These are phyloP conservation scores for Megathymus violae DNA, from an alignment of 1,140 invertebrate species.

Conservation along the genomic window DNA sequence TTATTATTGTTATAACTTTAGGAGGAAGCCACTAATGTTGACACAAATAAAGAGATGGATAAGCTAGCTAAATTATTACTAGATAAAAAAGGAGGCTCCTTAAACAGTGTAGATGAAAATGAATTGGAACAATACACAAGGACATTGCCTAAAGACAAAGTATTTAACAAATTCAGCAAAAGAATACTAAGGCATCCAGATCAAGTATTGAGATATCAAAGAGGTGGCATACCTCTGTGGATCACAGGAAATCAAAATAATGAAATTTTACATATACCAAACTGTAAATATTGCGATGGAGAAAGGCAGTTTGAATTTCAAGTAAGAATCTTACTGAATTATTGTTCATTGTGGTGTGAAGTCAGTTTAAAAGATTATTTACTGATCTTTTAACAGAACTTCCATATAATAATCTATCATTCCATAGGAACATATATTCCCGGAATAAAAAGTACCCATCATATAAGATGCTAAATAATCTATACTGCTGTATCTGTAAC, in stretches of 20 bases:
- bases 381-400: too few relatives aligned
- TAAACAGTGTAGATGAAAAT: constrained; percentile 85
- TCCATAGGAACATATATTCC: too few relatives aligned
- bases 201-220: constrained; percentile 93
- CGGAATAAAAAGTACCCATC: too few relatives aligned
- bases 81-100: constrained; percentile 86
- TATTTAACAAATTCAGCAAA: constrained; percentile 88
- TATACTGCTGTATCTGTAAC: too few relatives aligned
- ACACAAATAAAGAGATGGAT: constrained; percentile 85
- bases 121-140: constrained; percentile 86
- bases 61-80: constrained; percentile 87
- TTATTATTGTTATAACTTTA: constrained; percentile 33
- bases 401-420: too few relatives aligned
- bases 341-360: too few relatives aligned
- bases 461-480: too few relatives aligned
- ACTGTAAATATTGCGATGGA: constrained; percentile 90
- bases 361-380: too few relatives aligned
- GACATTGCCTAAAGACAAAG: constrained; percentile 87
- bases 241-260: constrained; percentile 86
- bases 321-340: constrained; percentile 75
- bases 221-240: constrained; percentile 91
- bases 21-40: constrained; percentile 70
- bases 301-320: constrained; percentile 96
- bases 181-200: constrained; percentile 86
- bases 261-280: constrained; percentile 82